Base-by-base conservation (phyloP, 35 echinoderm and acorn worm genomes). In the Lytechinus pictus region DNA sequence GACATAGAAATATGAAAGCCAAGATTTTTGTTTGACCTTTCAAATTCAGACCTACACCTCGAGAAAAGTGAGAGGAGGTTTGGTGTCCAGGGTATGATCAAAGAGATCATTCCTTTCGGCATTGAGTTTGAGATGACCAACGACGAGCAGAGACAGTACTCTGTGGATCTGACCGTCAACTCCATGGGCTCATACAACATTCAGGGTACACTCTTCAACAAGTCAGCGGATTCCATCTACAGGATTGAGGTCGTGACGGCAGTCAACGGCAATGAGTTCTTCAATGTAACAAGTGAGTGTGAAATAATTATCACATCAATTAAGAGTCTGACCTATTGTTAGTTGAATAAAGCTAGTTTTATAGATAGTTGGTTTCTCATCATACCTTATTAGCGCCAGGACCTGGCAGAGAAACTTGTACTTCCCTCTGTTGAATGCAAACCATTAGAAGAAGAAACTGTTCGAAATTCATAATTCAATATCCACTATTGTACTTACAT, bases 81-180 rank as follows among this genome's bases (percentile, higher is more conserved):
- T 24, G 92, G 92, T 0, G 55, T 93, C 92, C 92, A 93, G 11
- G 92, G 52, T 10, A 93, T 10, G 92, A 93, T 93, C 52, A 27
- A 93, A 11, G 92, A 93, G 21, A 55, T 54, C 92, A 93, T 93
- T 54, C 92, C 92, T 9, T 54, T 93, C 55, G 92, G 92, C 52
- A n/a, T 93, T 0, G 54, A 93, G 4, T 93, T 93, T 24, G 27
- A 93, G 28, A 52, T 90, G 53, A 93, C 92, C 52, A 52, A 44
- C 52, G 10, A 44, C 11, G 52, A 93, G 53, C 27, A 54, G 53
- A 93, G 92, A 54, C 52, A 54, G 29, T 57, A 93, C 53, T 53
- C 52, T 1, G 92, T 93, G 11, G 92, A 93, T 44, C 92, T 93
- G 53, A 93, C 13, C 12, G 10, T 57, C 16, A 93, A 53, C 4